A percentile compares a stretch with the other conserved stretches of the same genome.
phyloP scores from a whole-genome alignment of 2,113 vertebrate genomes.

The Egretta garzetta region DNA sequence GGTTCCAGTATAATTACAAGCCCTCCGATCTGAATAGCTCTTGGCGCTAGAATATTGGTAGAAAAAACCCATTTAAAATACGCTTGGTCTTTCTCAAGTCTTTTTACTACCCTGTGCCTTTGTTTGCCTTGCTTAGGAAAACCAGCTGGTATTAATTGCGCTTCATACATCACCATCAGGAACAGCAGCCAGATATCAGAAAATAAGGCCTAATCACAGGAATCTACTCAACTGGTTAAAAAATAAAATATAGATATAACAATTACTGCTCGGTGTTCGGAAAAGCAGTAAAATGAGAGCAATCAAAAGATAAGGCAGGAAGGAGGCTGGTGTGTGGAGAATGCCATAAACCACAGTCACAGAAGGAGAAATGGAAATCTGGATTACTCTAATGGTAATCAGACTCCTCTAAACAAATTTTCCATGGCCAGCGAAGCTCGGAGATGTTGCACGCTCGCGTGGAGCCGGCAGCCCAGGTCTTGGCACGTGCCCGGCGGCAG shows the following conservation, averaged over 20 bases:
- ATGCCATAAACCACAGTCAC: not conserved
- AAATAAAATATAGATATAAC: not conserved
- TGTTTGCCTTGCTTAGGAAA: constrained; percentile 69
- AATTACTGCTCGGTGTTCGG: not conserved
- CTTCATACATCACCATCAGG: constrained; percentile 18
- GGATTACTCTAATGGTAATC: not conserved
- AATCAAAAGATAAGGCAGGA: constrained; percentile 56
- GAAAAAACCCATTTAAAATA: not conserved
- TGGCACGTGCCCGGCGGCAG: fast-evolving
- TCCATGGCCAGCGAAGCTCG: not conserved
- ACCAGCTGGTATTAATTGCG: constrained; percentile 71
- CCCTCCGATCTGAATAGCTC: not conserved
- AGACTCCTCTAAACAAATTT: not conserved
- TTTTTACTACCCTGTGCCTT: constrained; percentile 64
- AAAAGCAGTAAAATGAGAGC: not conserved
- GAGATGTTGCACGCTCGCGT: not conserved
- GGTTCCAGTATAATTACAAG: not conserved
- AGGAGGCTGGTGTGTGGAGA: not conserved
- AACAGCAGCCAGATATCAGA: constrained; percentile 70
- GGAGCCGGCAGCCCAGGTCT: not conserved
- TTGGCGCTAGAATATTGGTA: constrained; percentile 38
- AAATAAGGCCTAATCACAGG: constrained; percentile 51
- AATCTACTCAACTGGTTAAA: constrained; percentile 44
- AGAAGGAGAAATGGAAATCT: constrained; percentile 26
- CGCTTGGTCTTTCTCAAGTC: constrained; percentile 42